A percentile compares a stretch with the other conserved stretches of the same genome.
Conservation (phyloP, 2,797 vertebrate species). For the Glyptemys insculpta region DNA sequence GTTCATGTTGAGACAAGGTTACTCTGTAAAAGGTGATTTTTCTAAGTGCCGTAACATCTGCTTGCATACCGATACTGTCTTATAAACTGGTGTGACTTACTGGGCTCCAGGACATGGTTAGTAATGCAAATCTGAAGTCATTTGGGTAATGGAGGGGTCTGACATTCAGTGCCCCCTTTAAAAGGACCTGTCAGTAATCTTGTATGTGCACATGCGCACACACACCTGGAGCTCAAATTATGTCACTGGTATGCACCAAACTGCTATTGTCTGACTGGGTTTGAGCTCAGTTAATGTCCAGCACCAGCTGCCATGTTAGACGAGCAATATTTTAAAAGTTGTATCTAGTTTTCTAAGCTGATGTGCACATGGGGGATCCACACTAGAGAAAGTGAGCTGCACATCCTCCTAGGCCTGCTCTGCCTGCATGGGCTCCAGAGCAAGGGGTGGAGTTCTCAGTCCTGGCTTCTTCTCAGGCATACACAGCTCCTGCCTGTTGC, state of each 20-base stretch:
- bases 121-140: background rate
- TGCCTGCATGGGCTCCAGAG: background rate
- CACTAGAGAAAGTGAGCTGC: background rate
- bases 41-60: background rate
- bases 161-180: background rate
- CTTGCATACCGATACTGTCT: background rate
- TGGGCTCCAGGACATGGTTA: background rate
- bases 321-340: background rate
- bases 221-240: background rate
- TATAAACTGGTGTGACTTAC: background rate
- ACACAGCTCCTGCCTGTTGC: background rate
- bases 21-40: background rate
- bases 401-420: background rate
- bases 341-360: background rate
- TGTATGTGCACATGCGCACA: background rate
- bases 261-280: rapidly evolving
- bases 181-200: background rate
- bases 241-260: background rate
- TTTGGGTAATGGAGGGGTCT: background rate
- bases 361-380: background rate
- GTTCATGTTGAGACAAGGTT: background rate
- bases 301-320: background rate
- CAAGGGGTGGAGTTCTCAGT: background rate
- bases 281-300: background rate
- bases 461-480: background rate